Percentiles rank a stretch among this genome's conserved stretches.
phyloP scores from a whole-genome alignment of 2,797 vertebrate species.

The Rhinichthys osculus region DNA sequence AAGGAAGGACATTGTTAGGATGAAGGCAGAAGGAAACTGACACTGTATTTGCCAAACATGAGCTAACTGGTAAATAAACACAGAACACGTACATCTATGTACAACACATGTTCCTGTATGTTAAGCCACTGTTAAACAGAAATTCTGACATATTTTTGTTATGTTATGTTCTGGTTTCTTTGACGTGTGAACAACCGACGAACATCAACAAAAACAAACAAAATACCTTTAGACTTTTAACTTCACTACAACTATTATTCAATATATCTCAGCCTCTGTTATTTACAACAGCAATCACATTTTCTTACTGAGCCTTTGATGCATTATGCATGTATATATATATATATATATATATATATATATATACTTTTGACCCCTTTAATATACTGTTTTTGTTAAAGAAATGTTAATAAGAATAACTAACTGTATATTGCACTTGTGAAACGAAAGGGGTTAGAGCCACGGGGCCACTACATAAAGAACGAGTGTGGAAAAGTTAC shows the following conservation, averaged over 20 bases:
- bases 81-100: constrained; percentile 23
- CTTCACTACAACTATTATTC: constrained; percentile 24
- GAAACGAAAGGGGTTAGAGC: constrained; percentile 9
- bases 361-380: background rate
- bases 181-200: background rate
- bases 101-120: constrained; percentile 39
- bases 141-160: background rate
- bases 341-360: background rate
- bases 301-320: background rate
- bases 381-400: constrained; percentile 19
- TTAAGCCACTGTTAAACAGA: constrained; percentile 30
- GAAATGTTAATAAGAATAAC: constrained; percentile 16
- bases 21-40: constrained; percentile 39
- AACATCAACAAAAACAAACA: constrained; percentile 23
- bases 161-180: constrained; percentile 23
- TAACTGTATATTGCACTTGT: constrained; percentile 43
- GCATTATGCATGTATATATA: background rate
- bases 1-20: constrained; percentile 35
- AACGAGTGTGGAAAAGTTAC: constrained; percentile 7
- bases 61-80: constrained; percentile 28
- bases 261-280: background rate
- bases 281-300: constrained; percentile 29
- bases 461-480: background rate
- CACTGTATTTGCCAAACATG: constrained; percentile 23
- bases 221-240: constrained; percentile 18